Conservation (phyloP, 2,113 vertebrate genomes). For the Athene noctua region DNA sequence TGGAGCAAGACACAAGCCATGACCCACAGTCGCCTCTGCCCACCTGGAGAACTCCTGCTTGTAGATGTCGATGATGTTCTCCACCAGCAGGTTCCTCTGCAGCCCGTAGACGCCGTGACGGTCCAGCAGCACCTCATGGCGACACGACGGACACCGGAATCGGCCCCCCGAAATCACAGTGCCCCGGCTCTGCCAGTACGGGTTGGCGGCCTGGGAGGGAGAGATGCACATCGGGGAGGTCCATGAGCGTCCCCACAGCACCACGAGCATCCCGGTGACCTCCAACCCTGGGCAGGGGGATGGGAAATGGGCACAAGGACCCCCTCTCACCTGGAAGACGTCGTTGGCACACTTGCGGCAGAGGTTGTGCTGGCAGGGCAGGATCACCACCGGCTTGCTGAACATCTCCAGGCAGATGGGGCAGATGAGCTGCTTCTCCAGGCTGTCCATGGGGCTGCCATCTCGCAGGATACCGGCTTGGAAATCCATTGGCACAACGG, state of each 20-base stretch:
- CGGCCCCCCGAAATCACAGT: conserved; percentile 76
- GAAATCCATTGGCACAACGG: conserved; percentile 67
- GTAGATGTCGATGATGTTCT: conserved; percentile 98
- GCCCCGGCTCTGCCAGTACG: conserved; percentile 74
- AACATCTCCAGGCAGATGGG: conserved; percentile 99
- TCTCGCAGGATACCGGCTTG: conserved; percentile 75
- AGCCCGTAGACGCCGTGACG: conserved; percentile 94
- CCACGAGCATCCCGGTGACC: background rate
- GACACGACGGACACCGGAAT: conserved; percentile 94
- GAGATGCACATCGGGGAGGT: fast-evolving
- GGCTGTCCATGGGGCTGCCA: conserved; percentile 85
- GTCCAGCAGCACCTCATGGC: conserved; percentile 95
- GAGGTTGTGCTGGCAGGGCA: conserved; percentile 97
- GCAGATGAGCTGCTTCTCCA: conserved; percentile 97
- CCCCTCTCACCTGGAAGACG: conserved; percentile 83
- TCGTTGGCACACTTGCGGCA: conserved; percentile 95
- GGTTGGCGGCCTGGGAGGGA: conserved; percentile 73
- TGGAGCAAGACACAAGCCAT: background rate
- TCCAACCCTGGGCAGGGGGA: fast-evolving
- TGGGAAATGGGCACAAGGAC: fast-evolving
- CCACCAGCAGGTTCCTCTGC: conserved; percentile 93
- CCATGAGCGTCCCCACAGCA: background rate
- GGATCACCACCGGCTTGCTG: conserved; percentile 95
- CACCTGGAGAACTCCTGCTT: conserved; percentile 88
- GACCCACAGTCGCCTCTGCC: background rate